Base-by-base conservation (phyloP, 2,113 vertebrate species). In the Grammomys surdaster region DNA sequence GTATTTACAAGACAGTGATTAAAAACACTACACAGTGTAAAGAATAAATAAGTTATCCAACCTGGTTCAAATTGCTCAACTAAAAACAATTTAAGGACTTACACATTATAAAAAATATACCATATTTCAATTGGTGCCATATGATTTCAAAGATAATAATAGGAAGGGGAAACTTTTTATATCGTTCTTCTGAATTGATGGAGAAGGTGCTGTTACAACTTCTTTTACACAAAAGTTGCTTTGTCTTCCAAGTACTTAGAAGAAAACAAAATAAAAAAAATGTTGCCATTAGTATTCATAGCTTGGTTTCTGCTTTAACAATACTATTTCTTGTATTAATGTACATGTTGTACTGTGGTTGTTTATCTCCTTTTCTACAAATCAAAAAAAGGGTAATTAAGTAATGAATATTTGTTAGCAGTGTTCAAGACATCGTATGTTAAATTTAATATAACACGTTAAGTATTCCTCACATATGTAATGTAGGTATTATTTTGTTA, bases 121-220 rank as follows among this genome's bases (percentile, higher is more conserved):
- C 76, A 77, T 40, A 88, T 88, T 95, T 54, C 58, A 63, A 31
- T 1, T 87, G 46, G 2, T 43, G 84, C 92, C 82, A 54, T 10
- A n/a, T 76, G 46, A 3, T 46, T 96, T 95, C 73, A 94, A 86
- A 89, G 14, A 84, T 84, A 96, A 72, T 78, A 89, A 86, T 60
- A 78, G 16, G 14, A 95, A 90, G 48, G n/a, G 67, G 75, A 89
- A 85, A 4, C 10, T 46, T 97, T 95, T 77, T 65, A 90, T 33
- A 22, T 46, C 33, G 26, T 69, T 95, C 84, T 43, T 92, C 89
- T 67, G 7, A 26, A 88, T 84, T 12, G 20, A 89, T 88, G 11
- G 67, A 88, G 69, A 96, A 85, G 78, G 51, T 72, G 22, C 19
- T 58, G 7, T 6, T 36, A 14, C 31, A 69, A 33, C 67, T 33